Base-by-base conservation (phyloP, 92 coral and sea anemone species). In the Porites divaricata region DNA sequence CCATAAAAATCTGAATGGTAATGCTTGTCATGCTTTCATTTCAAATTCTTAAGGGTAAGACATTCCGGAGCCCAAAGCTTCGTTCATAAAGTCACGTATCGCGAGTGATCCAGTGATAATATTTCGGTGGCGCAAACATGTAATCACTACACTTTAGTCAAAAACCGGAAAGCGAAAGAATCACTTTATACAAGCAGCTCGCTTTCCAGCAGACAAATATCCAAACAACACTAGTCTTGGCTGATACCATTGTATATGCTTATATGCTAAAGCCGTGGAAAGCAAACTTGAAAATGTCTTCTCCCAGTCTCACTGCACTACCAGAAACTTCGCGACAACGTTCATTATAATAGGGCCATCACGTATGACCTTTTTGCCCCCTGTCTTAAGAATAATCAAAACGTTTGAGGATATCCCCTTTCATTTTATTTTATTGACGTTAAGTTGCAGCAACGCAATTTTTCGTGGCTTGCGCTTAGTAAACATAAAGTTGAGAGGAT, bases 311-410 rank as follows among this genome's bases (percentile, higher is more conserved):
- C 62, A 19, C 74, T 50, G 19, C 50, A 20, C 17, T 50, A 5
- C 54, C 63, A 4, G 4, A 58, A 26, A 24, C 4, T 21, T 11
- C 8, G 6, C 63, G 49, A 13, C 63, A 72, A 45, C 19, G 79
- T 72, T 63, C 72, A 73, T 35, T 35, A 35, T 82, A 72, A 73
- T 53, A 82, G 69, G 79, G 70, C 72, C 72, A 90, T 85, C 88
- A 77, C 82, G 81, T 76, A 54, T 93, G 94, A 93, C 97, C 97
- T 91, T 75, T 93, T 77, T 91, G 93, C 93, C 93, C 97, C 88
- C 52, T 51, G 82, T 84, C 70, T 75, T 81, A 80, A 84, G 76
- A 79, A 87, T 89, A 78, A 84, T 82, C 89, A 87, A 81, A 93
- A 80, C 74, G 63, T 72, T 48, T 70, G 72, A 79, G 91, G 88